Evolutionary conservation across 1,140 invertebrate species (phyloP).

Genomic region (Musca vetustissima): DNA sequence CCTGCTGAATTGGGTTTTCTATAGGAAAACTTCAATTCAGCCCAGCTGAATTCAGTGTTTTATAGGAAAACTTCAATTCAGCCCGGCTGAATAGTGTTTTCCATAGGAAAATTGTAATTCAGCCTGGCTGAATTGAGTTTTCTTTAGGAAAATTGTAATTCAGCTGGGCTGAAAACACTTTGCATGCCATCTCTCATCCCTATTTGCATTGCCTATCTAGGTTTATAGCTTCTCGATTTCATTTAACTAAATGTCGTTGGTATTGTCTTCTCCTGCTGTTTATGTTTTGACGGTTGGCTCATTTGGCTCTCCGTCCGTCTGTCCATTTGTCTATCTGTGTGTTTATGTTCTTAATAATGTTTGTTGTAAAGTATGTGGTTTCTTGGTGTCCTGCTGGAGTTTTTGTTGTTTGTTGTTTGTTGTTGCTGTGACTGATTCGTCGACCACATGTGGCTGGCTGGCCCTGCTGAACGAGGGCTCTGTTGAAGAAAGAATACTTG

Average conservation of each 20-base stretch:
- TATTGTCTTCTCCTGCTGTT: conserved; percentile 11
- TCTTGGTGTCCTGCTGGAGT: conserved; percentile 3
- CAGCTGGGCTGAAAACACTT: background rate
- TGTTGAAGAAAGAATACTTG: background rate
- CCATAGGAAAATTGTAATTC: no score
- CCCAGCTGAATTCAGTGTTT: no score
- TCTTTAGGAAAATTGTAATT: no score
- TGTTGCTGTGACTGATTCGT: conserved; percentile 11
- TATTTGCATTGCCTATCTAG: no score
- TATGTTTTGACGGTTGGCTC: no score
- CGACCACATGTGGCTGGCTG: conserved; percentile 20
- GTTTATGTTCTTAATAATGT: background rate
- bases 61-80: no score
- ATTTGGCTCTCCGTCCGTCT: no score
- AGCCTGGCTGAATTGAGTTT: no score
- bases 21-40: no score
- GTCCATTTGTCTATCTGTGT: background rate
- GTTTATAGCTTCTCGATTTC: background rate
- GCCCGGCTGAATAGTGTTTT: no score
- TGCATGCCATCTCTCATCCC: background rate
- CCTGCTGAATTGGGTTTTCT: no score
- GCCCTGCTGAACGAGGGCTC: no score
- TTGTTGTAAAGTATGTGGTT: conserved; percentile 11
- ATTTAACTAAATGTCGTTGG: conserved; percentile 7
- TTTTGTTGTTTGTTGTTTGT: background rate